phyloP scores from a whole-genome alignment of 2,888 invertebrate species.

The Resseliella maxima region DNA sequence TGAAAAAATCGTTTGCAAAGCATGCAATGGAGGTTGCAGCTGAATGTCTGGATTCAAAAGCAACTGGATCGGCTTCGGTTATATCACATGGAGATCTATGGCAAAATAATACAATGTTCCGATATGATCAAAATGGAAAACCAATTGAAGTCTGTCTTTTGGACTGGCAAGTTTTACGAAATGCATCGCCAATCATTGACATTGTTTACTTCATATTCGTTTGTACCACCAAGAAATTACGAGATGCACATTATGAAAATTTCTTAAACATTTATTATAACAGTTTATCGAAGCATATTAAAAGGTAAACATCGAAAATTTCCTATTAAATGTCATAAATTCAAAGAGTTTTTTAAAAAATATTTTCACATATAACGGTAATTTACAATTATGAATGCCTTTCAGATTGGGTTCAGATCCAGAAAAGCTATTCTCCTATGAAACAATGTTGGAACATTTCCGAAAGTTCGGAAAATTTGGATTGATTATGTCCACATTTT shows the following conservation, averaged over 20 bases:
- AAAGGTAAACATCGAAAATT: no score
- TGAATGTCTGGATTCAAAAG: slow-evolving; percentile 59
- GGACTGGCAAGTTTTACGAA: slow-evolving; percentile 65
- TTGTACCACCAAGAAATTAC: slow-evolving; percentile 63
- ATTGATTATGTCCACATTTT: slow-evolving; percentile 57
- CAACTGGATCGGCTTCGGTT: slow-evolving; percentile 62
- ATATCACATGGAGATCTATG: slow-evolving; percentile 66
- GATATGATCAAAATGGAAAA: slow-evolving; percentile 61
- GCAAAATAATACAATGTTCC: slow-evolving; percentile 65
- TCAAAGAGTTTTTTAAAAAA: no score
- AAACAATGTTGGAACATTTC: slow-evolving; percentile 62
- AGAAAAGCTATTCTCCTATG: slow-evolving; percentile 61
- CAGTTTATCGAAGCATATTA: slow-evolving; percentile 60
- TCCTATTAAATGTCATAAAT: no score
- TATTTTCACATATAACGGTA: neutral
- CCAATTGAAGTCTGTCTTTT: slow-evolving; percentile 63
- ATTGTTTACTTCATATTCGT: slow-evolving; percentile 64
- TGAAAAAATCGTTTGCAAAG: slow-evolving; percentile 1
- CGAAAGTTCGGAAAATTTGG: slow-evolving; percentile 63
- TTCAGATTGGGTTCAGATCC: slow-evolving; percentile 59
- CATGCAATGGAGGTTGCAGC: neutral
- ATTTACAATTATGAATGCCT: neutral
- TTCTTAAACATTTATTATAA: slow-evolving; percentile 63
- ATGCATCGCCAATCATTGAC: slow-evolving; percentile 64
- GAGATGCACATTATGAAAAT: slow-evolving; percentile 63